A percentile compares a stretch with the other conserved stretches of the same genome.
These are phyloP conservation scores for Platyscapa corneri DNA, from an alignment of 1,140 invertebrate genomes.

Conservation along the genomic window DNA sequence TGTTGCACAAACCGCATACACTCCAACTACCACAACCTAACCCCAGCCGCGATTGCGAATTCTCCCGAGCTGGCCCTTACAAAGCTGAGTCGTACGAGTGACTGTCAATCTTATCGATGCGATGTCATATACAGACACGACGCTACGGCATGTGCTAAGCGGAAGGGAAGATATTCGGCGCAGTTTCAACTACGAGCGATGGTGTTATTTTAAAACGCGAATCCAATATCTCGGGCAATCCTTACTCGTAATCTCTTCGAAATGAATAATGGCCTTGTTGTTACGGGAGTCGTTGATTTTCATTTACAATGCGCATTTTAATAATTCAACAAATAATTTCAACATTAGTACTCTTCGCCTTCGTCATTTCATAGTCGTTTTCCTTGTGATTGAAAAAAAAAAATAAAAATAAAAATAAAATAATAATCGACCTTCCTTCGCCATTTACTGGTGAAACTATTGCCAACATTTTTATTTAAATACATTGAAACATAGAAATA, in stretches of 20 bases:
- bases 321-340: not conserved
- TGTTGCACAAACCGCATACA: not conserved
- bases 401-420: too few species aligned
- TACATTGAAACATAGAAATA: not conserved
- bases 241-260: not conserved
- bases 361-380: too few species aligned
- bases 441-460: not conserved
- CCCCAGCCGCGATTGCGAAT: not conserved
- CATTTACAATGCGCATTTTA: not conserved
- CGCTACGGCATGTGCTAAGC: not conserved
- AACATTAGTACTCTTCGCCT: too few species aligned
- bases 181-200: not conserved
- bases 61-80: not conserved
- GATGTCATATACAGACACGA: not conserved
- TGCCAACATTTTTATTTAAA: not conserved
- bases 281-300: not conserved
- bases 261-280: not conserved
- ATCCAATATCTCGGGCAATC: not conserved
- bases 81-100: not conserved
- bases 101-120: slow-evolving; percentile 1
- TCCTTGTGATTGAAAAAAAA: too few species aligned
- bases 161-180: not conserved
- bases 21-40: not conserved
- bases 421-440: too few species aligned
- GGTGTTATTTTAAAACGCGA: not conserved